Evolutionary conservation across 2,113 vertebrate genomes (phyloP).

Genomic region (Trematocara macrostoma): DNA sequence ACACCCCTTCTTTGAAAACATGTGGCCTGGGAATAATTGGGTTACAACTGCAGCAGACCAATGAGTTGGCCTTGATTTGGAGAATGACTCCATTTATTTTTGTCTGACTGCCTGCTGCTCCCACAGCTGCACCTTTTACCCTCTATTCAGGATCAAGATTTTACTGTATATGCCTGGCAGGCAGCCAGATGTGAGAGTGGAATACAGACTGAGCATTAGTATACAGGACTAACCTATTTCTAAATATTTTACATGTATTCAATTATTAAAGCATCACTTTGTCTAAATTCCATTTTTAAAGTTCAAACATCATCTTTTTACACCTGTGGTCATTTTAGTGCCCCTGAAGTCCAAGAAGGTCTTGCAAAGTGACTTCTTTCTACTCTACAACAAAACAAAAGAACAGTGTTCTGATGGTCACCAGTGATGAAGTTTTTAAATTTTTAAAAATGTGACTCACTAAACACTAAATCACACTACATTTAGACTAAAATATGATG

Average conservation of each 20-base stretch:
- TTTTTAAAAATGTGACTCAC: background rate
- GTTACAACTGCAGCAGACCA: slow-evolving; percentile 43
- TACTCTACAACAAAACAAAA: background rate
- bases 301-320: background rate
- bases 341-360: background rate
- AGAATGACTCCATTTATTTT: slow-evolving; percentile 53
- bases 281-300: background rate
- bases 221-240: background rate
- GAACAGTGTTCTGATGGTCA: background rate
- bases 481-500: background rate
- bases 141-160: slow-evolving; percentile 16
- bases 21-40: slow-evolving; percentile 55
- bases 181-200: slow-evolving; percentile 19
- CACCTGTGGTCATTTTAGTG: background rate
- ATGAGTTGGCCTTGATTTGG: slow-evolving; percentile 42
- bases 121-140: slow-evolving; percentile 45
- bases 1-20: slow-evolving; percentile 33
- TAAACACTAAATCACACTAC: background rate
- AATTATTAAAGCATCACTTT: background rate
- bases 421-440: background rate
- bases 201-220: background rate
- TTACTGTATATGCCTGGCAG: slow-evolving; percentile 34
- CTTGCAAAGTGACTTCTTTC: background rate
- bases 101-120: slow-evolving; percentile 39
- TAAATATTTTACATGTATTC: background rate